Base-by-base conservation (phyloP, 2,888 invertebrate genomes). In the Nymphalis c-album region DNA sequence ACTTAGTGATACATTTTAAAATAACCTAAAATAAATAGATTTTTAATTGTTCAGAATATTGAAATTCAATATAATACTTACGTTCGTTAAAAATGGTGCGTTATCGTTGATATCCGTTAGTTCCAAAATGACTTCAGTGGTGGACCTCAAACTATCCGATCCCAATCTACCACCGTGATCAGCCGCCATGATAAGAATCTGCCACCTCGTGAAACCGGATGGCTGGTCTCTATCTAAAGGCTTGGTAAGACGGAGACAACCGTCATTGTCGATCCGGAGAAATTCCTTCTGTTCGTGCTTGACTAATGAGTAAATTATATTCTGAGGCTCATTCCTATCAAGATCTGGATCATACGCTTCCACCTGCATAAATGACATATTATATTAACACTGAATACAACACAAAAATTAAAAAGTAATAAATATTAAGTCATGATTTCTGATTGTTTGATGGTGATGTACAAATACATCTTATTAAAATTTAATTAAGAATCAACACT, bases 71-170 rank as follows among this genome's bases (percentile, higher is more conserved):
- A 22, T 51, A 22, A 10, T 13, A 93, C 93, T 93, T 85, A 94
- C 94, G 80, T 96, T 96, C 53, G 95, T 96, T 70, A 97, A 93
- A 82, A 95, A 96, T 0, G 99, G 99, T 0, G 97, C 96, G 84
- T 99, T 98, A 84, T 99, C 99, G 84, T 99, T 99, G 78, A 98
- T 96, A 80, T 99, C 99, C 6, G 93, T 93, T 35, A 95, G 83
- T 71, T 93, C 93, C 71, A 96, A 92, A 57, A 93, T 95, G 31
- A 97, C 95, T 77, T 95, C 94, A 0, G 94, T 94, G 2, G 94
- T 94, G 0, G 94, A 93, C 68, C 94, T 92, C 63, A 94, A 82
- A 26, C 95, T 95, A 18, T 94, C 94, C 0, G 94, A 93, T 0
- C 91, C 92, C 16, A 94, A 90, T 4, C 93, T 93, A 17, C 91